A percentile compares a stretch with the other conserved stretches of the same genome.
phyloP scores from a whole-genome alignment of 2,797 vertebrate genomes.

The Clarias fuscus region DNA sequence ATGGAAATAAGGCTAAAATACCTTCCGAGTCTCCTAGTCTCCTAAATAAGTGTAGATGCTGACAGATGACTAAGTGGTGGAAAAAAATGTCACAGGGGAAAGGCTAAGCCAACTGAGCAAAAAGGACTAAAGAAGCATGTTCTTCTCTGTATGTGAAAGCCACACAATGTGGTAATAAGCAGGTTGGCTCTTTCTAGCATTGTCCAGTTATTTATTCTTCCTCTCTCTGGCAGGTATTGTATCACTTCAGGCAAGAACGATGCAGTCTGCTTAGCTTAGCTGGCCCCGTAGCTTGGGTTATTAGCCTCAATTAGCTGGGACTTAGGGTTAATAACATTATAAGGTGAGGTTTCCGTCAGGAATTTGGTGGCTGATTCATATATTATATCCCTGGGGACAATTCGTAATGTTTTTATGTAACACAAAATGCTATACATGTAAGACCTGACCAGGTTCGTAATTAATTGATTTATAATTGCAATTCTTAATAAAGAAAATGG shows the following conservation, averaged over 20 bases:
- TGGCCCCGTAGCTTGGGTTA: slow-evolving; percentile 52
- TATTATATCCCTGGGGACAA: slow-evolving; percentile 49
- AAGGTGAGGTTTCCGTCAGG: slow-evolving; percentile 66
- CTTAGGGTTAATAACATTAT: slow-evolving; percentile 72
- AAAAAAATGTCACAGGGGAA: slow-evolving; percentile 66
- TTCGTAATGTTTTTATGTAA: neutral
- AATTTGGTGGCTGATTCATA: slow-evolving; percentile 69
- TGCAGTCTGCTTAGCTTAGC: slow-evolving; percentile 62
- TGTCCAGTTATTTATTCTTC: neutral
- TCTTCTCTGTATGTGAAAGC: slow-evolving; percentile 68
- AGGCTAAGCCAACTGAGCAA: slow-evolving; percentile 68
- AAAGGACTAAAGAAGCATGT: slow-evolving; percentile 47
- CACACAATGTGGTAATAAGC: slow-evolving; percentile 36
- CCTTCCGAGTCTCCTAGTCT: slow-evolving; percentile 48
- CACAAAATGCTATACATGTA: neutral
- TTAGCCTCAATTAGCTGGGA: slow-evolving; percentile 71
- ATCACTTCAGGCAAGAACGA: slow-evolving; percentile 69
- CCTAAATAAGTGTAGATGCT: slow-evolving; percentile 65
- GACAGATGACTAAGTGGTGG: slow-evolving; percentile 45
- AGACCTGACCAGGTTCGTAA: neutral
- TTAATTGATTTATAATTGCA: neutral
- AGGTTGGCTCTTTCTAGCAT: neutral
- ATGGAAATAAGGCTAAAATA: slow-evolving; percentile 22
- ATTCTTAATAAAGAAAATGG: neutral
- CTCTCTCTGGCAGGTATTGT: slow-evolving; percentile 66